Percentiles rank a stretch among this genome's conserved stretches.
Evolutionary conservation across 2,113 vertebrate species (phyloP).

Genomic region (Pseudonaja textilis): DNA sequence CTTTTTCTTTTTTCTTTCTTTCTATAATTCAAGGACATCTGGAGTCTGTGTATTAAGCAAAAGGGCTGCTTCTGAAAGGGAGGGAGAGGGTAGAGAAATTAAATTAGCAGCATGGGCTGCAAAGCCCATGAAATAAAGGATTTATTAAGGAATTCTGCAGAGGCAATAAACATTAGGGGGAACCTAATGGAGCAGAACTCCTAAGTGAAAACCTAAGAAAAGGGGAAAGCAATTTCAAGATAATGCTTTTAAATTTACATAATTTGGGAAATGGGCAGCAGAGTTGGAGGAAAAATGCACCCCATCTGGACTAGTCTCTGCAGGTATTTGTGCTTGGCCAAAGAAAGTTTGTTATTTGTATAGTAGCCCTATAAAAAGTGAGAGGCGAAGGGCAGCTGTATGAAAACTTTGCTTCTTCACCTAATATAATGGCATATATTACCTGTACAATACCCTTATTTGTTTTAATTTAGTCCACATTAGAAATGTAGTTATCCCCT

Average conservation of each 20-base stretch:
- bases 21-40: neutral
- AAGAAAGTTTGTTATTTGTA: constrained; percentile 5
- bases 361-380: neutral
- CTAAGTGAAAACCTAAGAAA: constrained; percentile 21
- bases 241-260: constrained; percentile 26
- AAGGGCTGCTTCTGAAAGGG: neutral
- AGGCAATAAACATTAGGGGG: neutral
- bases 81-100: neutral
- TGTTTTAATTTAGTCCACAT: neutral
- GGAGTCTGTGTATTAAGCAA: neutral
- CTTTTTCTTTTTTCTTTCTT: too few relatives aligned
- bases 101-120: constrained; percentile 12
- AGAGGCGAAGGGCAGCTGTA: neutral
- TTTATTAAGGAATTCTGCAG: constrained; percentile 29
- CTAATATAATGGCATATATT: neutral
- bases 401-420: neutral
- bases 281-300: neutral
- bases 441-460: neutral
- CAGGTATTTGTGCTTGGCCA: constrained; percentile 13
- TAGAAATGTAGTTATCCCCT: neutral
- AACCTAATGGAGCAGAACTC: constrained; percentile 9
- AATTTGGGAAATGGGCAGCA: constrained; percentile 11
- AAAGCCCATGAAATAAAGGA: constrained; percentile 13
- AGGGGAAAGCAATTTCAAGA: constrained; percentile 20
- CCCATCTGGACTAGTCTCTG: neutral